Base-by-base conservation (phyloP, 2,888 invertebrate genomes). In the Tiliacea aurago region DNA sequence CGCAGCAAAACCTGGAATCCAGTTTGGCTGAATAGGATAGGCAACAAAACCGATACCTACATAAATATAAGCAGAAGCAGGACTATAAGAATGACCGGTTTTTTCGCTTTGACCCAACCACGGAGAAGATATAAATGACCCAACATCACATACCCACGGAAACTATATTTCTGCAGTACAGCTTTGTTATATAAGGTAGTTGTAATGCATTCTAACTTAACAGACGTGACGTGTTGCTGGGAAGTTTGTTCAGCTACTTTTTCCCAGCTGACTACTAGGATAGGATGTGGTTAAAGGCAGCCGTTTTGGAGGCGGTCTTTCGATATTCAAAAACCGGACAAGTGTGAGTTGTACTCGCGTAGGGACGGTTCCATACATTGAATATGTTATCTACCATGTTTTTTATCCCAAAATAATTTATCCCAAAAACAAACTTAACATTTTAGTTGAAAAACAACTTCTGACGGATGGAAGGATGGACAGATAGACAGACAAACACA, bases 41-140 rank as follows among this genome's bases (percentile, higher is more conserved):
- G 28, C 56, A 58, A 70, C 33, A 53, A 69, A 37, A 70, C 70
- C 20, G 2, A 53, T 47, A 45, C 45, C 13, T 41, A 66, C 43
- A 9, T 64, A 28, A 20, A 23, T 61, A 55, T 53, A 56, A 41
- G 37, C 37, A 70, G 6, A 45, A 37, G 13, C 53, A 58, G n/a
- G 47, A 15, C 23, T 56, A 73, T 47, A 64, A 56, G 73, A 66
- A 43, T n/a, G 5, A 70, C 51, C 43, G 33, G 70, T 70, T 70
- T 33, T 18, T 53, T 33, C 33, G n/a, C 43, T 70, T 53, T 43
- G 51, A 43, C 28, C 43, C 41, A 28, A 51, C 70, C 28, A 70
- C 51, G 41, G 51, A 70, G 49, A n/a, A 18, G 13, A 68, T 68
- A 47, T 67, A 67, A 15, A 43, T 51, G 33, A 67, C 10, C 67